Evolutionary conservation across 2,888 invertebrate genomes (phyloP).

Genomic region (Aphidoletes aphidimyza): DNA sequence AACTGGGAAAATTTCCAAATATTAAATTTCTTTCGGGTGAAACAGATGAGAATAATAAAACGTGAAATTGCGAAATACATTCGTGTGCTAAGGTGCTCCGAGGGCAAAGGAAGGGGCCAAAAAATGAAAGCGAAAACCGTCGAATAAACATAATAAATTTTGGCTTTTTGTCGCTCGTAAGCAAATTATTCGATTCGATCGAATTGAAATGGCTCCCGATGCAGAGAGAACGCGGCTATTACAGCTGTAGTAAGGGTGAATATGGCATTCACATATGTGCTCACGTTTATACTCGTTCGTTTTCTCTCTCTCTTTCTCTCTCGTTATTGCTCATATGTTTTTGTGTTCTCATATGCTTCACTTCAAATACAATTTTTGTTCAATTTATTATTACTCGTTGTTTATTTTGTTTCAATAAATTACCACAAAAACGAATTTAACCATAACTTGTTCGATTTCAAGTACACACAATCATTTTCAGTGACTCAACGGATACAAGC

Average conservation of each 20-base stretch:
- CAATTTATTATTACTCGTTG: conserved; percentile 49
- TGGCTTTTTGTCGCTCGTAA: conserved; percentile 16
- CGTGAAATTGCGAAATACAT: background rate
- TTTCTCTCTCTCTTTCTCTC: background rate
- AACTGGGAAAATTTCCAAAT: background rate
- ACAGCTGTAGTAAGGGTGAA: background rate
- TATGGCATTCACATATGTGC: background rate
- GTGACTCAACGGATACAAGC: background rate
- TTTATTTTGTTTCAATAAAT: conserved; percentile 49
- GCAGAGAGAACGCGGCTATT: background rate
- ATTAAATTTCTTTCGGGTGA: background rate
- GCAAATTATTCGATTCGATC: conserved; percentile 27
- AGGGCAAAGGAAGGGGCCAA: background rate
- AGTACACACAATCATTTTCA: conserved; percentile 24
- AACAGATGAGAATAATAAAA: background rate
- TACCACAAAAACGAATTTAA: conserved; percentile 48
- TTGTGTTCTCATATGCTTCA: conserved; percentile 21
- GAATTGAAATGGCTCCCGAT: background rate
- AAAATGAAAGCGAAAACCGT: conserved; percentile 17
- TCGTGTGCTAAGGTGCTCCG: too few relatives aligned
- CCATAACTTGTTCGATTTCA: conserved; percentile 49
- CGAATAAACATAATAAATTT: conserved; percentile 35
- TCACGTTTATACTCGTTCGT: background rate
- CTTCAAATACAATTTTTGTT: conserved; percentile 45
- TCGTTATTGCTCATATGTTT: background rate